Conservation (phyloP, 1,140 invertebrate genomes). For the Microplitis mediator region DNA sequence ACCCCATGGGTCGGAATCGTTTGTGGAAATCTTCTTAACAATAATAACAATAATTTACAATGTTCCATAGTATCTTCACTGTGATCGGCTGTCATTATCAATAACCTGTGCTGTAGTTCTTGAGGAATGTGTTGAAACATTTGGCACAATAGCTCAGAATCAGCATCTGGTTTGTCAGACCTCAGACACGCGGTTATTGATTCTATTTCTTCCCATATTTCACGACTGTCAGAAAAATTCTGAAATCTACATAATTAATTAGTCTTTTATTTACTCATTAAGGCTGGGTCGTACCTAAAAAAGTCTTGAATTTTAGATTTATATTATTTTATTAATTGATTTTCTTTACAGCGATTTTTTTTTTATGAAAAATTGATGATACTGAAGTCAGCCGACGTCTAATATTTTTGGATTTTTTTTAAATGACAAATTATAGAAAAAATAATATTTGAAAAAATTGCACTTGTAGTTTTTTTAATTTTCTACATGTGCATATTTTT, state of each 20-base stretch:
- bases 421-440: too few species aligned
- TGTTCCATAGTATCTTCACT: constrained; percentile 88
- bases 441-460: too few species aligned
- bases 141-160: constrained; percentile 65
- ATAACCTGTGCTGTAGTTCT: constrained; percentile 76
- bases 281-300: too few species aligned
- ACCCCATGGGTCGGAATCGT: constrained; percentile 79
- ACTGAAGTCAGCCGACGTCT: too few species aligned
- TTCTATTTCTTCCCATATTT: constrained; percentile 82
- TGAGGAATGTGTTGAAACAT: constrained; percentile 73
- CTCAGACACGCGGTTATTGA: constrained; percentile 77
- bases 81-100: constrained; percentile 82
- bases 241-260: constrained; percentile 60
- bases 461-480: too few species aligned
- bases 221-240: constrained; percentile 67
- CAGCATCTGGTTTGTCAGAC: constrained; percentile 62
- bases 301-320: too few species aligned
- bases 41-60: constrained; percentile 77
- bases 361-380: too few species aligned
- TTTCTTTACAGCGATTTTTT: too few species aligned
- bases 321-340: too few species aligned
- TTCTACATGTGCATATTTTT: too few species aligned
- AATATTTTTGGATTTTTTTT: too few species aligned
- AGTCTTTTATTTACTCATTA: neutral
- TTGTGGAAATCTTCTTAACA: constrained; percentile 81